Base-by-base conservation (phyloP, 1,140 invertebrate species). In the Octopus sinensis region DNA sequence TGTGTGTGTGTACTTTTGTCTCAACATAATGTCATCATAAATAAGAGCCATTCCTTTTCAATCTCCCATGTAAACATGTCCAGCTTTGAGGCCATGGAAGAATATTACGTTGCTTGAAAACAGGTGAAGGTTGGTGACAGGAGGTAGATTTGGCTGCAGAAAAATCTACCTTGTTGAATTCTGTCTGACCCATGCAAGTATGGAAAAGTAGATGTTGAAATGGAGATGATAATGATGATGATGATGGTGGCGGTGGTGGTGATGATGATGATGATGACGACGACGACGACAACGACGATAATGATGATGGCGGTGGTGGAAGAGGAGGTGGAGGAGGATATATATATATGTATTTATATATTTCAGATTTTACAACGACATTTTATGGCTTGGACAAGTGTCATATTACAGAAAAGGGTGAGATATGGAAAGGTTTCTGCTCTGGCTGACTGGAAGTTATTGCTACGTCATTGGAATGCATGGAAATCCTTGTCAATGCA, bases 341-440 rank as follows among this genome's bases (percentile, higher is more conserved):
- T 12, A 30, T 13, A 12, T 17, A 56, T 52, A 13, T 52, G 9
- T 30, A 75, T 53, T 75, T 4, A 51, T 71, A 79, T 43, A 10
- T 82, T 84, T 23, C 81, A 90, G 88, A 82, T 83, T 53, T 79
- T 89, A 6, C 89, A 90, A 56, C 82, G 83, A n/a, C 86, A 88
- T 82, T 90, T 91, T 82, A 88, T 87, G 23, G 85, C 87, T 12
- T 91, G 90, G 90, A 90, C 90, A 81, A 86, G 87, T 75, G 51
- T 90, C 3, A 86, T 90, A 51, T 53, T 91, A 76, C 86, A 90
- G 23, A 83, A 86, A 6, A 82, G 88, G 54, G 77, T 91, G 54
- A 83, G 87, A 78, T 85, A 88, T 78, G 90, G 90, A 5, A 90
- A 90, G 83, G 89, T 88, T 5, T 82, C 86, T 76, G 90, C 90